phyloP scores from a whole-genome alignment of 2,888 invertebrate species.

The Eupithecia centaureata region DNA sequence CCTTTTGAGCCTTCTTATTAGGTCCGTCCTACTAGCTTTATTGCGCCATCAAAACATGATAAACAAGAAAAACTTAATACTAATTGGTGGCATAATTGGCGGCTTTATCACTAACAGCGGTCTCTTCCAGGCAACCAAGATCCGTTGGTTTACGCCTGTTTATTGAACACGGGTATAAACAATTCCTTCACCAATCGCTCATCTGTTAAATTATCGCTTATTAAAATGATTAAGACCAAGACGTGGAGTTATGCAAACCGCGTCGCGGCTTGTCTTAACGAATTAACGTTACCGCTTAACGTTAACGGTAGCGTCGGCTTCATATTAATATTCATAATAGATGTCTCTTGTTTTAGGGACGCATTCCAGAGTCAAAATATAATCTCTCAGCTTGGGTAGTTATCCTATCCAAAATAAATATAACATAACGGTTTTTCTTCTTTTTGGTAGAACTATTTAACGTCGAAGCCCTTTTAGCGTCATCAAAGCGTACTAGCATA shows the following conservation, averaged over 20 bases:
- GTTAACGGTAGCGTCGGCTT: constrained; percentile 61
- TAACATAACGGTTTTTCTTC: too few species aligned
- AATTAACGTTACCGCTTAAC: constrained; percentile 66
- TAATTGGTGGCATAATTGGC: too few species aligned
- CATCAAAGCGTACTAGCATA: too few species aligned
- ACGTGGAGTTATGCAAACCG: constrained; percentile 19
- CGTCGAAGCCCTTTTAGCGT: too few species aligned
- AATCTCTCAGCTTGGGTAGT: neutral
- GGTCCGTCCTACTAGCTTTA: too few species aligned
- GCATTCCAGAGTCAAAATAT: neutral
- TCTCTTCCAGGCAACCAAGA: too few species aligned
- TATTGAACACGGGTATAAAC: neutral
- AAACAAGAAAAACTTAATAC: too few species aligned
- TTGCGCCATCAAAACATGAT: too few species aligned
- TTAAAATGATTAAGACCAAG: constrained; percentile 13
- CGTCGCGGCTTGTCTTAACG: constrained; percentile 64
- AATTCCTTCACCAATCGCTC: constrained; percentile 4
- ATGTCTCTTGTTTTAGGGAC: constrained; percentile 41
- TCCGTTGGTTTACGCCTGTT: neutral
- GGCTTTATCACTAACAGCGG: too few species aligned
- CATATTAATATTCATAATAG: constrained; percentile 68
- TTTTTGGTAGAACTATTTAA: too few species aligned
- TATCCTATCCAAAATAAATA: neutral
- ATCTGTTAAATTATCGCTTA: constrained; percentile 14
- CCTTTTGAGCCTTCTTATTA: too few species aligned